Evolutionary conservation across 2,797 vertebrate species (phyloP).

Genomic region (Silurus aristotelis): DNA sequence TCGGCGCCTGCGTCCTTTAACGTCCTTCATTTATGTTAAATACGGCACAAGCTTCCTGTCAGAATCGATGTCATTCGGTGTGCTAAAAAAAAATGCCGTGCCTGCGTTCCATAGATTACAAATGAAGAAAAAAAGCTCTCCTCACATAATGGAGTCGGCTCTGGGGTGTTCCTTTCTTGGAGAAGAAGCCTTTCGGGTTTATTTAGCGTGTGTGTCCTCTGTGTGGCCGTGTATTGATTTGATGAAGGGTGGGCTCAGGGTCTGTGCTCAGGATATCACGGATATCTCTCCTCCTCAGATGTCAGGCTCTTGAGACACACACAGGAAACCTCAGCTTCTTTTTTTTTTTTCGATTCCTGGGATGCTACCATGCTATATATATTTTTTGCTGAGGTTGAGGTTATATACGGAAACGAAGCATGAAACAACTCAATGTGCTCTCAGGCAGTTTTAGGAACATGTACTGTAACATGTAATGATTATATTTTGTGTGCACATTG

Average conservation of each 20-base stretch:
- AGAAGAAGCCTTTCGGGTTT: not conserved
- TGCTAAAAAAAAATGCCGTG: not conserved
- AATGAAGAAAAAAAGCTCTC: not conserved
- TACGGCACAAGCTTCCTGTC: not conserved
- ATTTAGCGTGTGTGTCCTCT: not conserved
- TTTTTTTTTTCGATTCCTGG: not conserved
- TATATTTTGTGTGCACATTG: too few species aligned
- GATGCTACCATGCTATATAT: too few species aligned
- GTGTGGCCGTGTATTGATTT: not conserved
- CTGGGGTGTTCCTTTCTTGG: not conserved
- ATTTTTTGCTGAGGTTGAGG: not conserved
- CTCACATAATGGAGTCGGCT: not conserved
- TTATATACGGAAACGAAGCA: not conserved
- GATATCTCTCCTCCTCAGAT: conserved; percentile 8
- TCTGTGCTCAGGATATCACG: not conserved
- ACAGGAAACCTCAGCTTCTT: not conserved
- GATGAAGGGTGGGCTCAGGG: not conserved
- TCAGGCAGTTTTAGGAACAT: not conserved
- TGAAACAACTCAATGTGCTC: not conserved
- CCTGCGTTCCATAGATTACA: not conserved
- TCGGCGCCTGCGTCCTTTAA: not conserved
- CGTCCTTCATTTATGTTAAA: not conserved
- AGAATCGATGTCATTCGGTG: not conserved
- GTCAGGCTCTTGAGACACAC: not conserved
- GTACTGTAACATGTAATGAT: not conserved